Percentiles rank a stretch among this genome's conserved stretches.
Conservation (phyloP, 2,888 invertebrate species). For the Myopa tessellatipennis region DNA sequence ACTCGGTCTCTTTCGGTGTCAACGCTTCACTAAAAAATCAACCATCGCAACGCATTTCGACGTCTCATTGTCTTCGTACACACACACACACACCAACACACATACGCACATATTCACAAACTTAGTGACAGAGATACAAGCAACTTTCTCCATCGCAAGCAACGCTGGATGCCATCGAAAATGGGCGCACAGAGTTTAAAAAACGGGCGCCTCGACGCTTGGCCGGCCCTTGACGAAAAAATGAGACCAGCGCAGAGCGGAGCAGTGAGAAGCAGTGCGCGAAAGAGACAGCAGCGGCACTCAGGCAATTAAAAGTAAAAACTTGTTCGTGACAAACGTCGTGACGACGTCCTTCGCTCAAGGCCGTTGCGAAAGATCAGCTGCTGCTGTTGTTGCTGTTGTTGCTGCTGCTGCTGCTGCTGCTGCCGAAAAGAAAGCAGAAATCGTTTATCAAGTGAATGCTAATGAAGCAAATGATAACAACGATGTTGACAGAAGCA, state of each 20-base stretch:
- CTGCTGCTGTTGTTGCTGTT: no score
- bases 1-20: neutral
- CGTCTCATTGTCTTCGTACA: neutral
- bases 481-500: neutral
- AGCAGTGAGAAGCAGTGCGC: neutral
- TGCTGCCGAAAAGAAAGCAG: no score
- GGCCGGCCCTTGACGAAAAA: neutral
- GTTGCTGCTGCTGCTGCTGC: no score
- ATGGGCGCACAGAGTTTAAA: neutral
- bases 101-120: neutral
- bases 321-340: slow-evolving; percentile 56
- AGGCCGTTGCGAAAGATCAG: slow-evolving; percentile 53
- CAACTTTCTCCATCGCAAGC: slow-evolving; percentile 25
- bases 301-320: slow-evolving; percentile 42
- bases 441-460: neutral
- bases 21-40: slow-evolving; percentile 3
- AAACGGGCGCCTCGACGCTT: neutral
- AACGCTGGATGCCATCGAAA: neutral
- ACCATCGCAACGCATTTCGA: slow-evolving; percentile 13
- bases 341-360: slow-evolving; percentile 60
- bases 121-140: neutral
- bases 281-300: neutral
- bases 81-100: neutral
- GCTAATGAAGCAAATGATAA: slow-evolving; percentile 1
- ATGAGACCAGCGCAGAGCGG: neutral